Percentiles rank a stretch among this genome's conserved stretches.
Evolutionary conservation across 2,888 invertebrate species (phyloP).

Genomic region (Drosophila anomelani): DNA sequence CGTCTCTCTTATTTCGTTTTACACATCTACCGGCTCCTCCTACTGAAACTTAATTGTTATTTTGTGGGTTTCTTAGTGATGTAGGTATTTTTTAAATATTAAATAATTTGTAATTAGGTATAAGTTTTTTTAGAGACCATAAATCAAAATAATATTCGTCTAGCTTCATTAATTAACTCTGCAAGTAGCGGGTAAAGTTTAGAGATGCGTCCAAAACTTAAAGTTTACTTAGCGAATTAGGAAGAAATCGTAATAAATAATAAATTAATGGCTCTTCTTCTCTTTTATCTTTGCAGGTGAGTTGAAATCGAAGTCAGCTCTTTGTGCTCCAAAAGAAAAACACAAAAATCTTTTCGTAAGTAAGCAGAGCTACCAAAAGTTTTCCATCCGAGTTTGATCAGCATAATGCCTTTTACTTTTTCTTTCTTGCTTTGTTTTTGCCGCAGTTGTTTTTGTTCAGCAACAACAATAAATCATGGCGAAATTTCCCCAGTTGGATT

Average conservation of each 20-base stretch:
- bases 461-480: conserved; percentile 76
- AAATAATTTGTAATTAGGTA: not conserved
- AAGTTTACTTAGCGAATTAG: conserved; percentile 1
- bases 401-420: conserved; percentile 64
- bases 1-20: not conserved
- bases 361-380: conserved; percentile 55
- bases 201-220: not conserved
- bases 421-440: conserved; percentile 13
- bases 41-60: conserved; percentile 2
- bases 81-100: not conserved
- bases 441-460: conserved; percentile 21
- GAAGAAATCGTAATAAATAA: conserved; percentile 6
- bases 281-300: conserved; percentile 44
- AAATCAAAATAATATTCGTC: conserved; percentile 3
- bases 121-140: not conserved
- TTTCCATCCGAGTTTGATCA: conserved; percentile 59
- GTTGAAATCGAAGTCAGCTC: conserved; percentile 24
- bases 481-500: conserved; percentile 80
- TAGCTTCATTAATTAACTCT: not conserved
- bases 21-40: not conserved
- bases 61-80: not conserved
- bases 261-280: conserved; percentile 4
- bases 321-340: conserved; percentile 3
- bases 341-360: conserved; percentile 38
- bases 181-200: not conserved